These are phyloP conservation scores for Tetrao urogallus DNA, from an alignment of 2,113 vertebrate genomes.

Conservation along the genomic window DNA sequence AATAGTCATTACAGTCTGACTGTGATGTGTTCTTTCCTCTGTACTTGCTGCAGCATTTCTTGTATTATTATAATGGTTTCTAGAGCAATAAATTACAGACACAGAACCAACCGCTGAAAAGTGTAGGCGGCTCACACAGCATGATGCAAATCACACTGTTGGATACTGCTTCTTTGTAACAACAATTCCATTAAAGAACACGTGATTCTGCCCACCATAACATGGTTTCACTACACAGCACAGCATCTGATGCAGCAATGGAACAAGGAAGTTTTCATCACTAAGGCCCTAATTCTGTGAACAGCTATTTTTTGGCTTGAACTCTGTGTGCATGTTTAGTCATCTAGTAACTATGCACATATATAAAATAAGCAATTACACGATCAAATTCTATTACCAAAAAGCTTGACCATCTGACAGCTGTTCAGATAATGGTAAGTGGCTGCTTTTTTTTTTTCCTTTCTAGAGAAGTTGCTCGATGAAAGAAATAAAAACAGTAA, in stretches of 20 bases:
- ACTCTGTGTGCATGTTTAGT: rapidly evolving
- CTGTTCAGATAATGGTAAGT: background rate
- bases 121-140: constrained; percentile 68
- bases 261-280: background rate
- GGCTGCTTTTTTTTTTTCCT: background rate
- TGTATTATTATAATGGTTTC: constrained; percentile 75
- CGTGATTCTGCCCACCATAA: constrained; percentile 25
- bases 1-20: constrained; percentile 76
- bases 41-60: constrained; percentile 68
- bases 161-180: constrained; percentile 45
- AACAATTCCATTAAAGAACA: constrained; percentile 41
- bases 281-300: background rate
- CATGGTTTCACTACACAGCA: background rate
- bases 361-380: background rate
- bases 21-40: constrained; percentile 74
- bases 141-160: constrained; percentile 54
- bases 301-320: background rate
- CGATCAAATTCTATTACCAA: background rate
- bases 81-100: constrained; percentile 75
- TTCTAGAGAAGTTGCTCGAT: background rate
- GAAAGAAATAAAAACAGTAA: background rate
- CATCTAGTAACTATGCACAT: background rate
- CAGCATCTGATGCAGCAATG: background rate
- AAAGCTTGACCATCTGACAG: background rate
- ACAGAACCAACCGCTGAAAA: constrained; percentile 66